phyloP scores from a whole-genome alignment of 2,888 invertebrate genomes.

The Stenodera caucasica region DNA sequence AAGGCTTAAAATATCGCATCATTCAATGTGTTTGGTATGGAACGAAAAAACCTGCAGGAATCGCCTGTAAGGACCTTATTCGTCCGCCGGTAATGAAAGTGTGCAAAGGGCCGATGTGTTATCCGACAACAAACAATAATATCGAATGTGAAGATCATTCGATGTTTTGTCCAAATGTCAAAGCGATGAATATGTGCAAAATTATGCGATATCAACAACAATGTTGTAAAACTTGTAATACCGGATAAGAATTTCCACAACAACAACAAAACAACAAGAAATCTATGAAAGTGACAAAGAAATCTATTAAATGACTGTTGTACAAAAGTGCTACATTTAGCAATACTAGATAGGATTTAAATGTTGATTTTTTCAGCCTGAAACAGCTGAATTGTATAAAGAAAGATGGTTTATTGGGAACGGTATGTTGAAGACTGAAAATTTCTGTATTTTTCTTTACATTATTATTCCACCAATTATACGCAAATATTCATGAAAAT shows the following conservation, averaged over 20 bases:
- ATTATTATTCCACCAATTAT: slow-evolving; percentile 14
- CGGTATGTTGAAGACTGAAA: slow-evolving; percentile 40
- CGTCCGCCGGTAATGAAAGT: slow-evolving; percentile 77
- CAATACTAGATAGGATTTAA: slow-evolving; percentile 29
- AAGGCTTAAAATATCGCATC: slow-evolving; percentile 85
- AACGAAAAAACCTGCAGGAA: slow-evolving; percentile 79
- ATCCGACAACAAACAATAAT: slow-evolving; percentile 55
- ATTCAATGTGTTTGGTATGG: slow-evolving; percentile 93
- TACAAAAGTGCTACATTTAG: slow-evolving; percentile 31
- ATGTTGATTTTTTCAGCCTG: slow-evolving; percentile 11
- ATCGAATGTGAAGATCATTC: slow-evolving; percentile 78
- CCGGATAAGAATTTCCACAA: slow-evolving; percentile 10
- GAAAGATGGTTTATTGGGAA: slow-evolving; percentile 21
- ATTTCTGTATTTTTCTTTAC: slow-evolving; percentile 31
- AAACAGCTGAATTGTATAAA: slow-evolving; percentile 19
- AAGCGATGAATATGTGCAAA: slow-evolving; percentile 85
- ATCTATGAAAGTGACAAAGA: background rate
- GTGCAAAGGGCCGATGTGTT: slow-evolving; percentile 74
- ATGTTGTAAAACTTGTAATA: slow-evolving; percentile 81
- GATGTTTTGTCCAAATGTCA: slow-evolving; percentile 83
- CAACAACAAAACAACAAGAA: slow-evolving; percentile 1
- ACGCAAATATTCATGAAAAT: background rate
- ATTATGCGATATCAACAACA: slow-evolving; percentile 80
- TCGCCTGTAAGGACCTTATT: slow-evolving; percentile 77
- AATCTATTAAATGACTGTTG: slow-evolving; percentile 10